phyloP scores from a whole-genome alignment of 2,888 invertebrate genomes.

The Druceiella hillmani region DNA sequence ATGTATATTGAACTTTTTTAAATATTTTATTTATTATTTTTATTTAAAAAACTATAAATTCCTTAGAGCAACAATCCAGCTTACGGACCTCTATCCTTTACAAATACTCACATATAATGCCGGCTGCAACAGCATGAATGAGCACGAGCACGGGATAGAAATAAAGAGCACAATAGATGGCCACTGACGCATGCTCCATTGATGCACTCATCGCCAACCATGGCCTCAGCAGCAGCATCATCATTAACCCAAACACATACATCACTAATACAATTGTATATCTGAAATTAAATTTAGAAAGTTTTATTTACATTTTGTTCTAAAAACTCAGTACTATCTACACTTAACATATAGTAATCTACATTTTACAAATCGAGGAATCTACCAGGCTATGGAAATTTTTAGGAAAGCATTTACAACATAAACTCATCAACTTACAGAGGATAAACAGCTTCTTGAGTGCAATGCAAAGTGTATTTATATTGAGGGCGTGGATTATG shows the following conservation, averaged over 20 bases:
- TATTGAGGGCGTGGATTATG: slow-evolving; percentile 93
- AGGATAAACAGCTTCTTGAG: slow-evolving; percentile 97
- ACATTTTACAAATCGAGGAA: background rate
- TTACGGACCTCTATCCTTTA: too few species aligned
- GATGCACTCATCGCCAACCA: slow-evolving; percentile 62
- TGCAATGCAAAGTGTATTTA: slow-evolving; percentile 83
- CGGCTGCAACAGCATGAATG: slow-evolving; percentile 83
- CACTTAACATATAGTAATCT: too few species aligned
- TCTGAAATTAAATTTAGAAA: slow-evolving; percentile 48
- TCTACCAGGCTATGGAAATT: background rate
- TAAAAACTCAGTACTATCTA: too few species aligned
- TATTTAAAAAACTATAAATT: too few species aligned
- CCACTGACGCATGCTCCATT: slow-evolving; percentile 65
- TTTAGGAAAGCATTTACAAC: background rate
- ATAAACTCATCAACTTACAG: slow-evolving; percentile 60
- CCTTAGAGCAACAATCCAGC: too few species aligned
- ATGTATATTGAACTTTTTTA: too few species aligned
- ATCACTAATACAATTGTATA: slow-evolving; percentile 90
- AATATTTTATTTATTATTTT: too few species aligned
- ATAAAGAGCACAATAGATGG: slow-evolving; percentile 91
- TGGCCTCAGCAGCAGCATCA: slow-evolving; percentile 76
- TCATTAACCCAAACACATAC: slow-evolving; percentile 74
- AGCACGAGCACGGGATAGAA: slow-evolving; percentile 86
- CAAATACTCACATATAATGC: slow-evolving; percentile 79
- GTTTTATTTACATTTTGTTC: slow-evolving; percentile 1